Conservation (phyloP, 92 coral and sea anemone species). For the Porites rus region DNA sequence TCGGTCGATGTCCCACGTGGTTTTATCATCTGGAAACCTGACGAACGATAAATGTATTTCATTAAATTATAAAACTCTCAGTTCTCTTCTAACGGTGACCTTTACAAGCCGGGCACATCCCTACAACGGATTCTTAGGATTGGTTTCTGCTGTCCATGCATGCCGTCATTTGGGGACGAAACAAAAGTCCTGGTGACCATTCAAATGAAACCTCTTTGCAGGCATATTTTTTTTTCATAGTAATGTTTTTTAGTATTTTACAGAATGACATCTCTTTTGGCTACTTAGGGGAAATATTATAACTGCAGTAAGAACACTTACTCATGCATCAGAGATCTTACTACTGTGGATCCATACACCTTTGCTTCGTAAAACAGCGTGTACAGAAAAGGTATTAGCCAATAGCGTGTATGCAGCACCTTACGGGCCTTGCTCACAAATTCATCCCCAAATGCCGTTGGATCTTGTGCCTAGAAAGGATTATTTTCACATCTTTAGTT, state of each 20-base stretch:
- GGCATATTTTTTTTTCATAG: too few relatives aligned
- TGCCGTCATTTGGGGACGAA: too few relatives aligned
- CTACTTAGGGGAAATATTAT: too few relatives aligned
- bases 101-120: too few relatives aligned
- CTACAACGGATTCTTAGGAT: too few relatives aligned
- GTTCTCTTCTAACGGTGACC: too few relatives aligned
- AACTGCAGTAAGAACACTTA: slow-evolving; percentile 34
- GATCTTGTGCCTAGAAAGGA: slow-evolving; percentile 80
- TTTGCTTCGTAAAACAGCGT: slow-evolving; percentile 84
- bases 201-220: too few relatives aligned
- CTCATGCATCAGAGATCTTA: slow-evolving; percentile 87
- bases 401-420: slow-evolving; percentile 82
- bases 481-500: not conserved
- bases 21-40: slow-evolving; percentile 81
- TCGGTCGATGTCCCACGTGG: slow-evolving; percentile 87
- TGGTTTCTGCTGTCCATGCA: too few relatives aligned
- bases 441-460: slow-evolving; percentile 80
- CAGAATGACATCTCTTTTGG: too few relatives aligned
- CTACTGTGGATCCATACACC: slow-evolving; percentile 84
- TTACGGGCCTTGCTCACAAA: slow-evolving; percentile 78
- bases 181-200: too few relatives aligned
- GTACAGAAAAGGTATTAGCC: slow-evolving; percentile 89
- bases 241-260: too few relatives aligned
- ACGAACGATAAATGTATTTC: not conserved
- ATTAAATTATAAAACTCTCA: too few relatives aligned